Evolutionary conservation across 2,113 vertebrate genomes (phyloP).

Genomic region (Dermatemys mawii): DNA sequence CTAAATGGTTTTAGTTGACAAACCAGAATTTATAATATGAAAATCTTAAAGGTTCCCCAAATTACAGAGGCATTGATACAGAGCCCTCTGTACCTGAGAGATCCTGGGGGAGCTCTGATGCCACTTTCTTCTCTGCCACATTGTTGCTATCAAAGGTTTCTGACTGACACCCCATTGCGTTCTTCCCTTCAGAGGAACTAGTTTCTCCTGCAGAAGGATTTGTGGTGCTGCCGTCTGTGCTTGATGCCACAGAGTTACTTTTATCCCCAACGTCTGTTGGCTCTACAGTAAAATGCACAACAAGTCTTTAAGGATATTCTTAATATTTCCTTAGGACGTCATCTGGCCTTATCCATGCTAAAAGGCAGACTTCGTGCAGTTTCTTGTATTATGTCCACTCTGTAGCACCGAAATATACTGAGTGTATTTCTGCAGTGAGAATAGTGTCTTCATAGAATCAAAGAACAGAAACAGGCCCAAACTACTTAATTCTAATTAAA

Average conservation of each 20-base stretch:
- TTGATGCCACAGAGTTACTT: constrained; percentile 80
- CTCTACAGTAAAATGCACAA: constrained; percentile 84
- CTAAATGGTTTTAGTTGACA: constrained; percentile 68
- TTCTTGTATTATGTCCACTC: background rate
- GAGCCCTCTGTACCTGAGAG: constrained; percentile 88
- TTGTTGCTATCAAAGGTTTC: constrained; percentile 80
- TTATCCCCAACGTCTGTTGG: constrained; percentile 84
- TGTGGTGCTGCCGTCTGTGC: constrained; percentile 81
- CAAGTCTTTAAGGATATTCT: constrained; percentile 81
- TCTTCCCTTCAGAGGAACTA: constrained; percentile 85
- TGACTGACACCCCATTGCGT: constrained; percentile 76
- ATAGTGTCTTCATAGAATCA: background rate
- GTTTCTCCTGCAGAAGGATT: constrained; percentile 81
- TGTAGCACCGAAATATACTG: background rate
- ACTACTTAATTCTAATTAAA: background rate
- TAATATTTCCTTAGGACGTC: constrained; percentile 53
- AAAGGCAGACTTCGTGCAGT: constrained; percentile 56
- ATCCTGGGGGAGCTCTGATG: constrained; percentile 79
- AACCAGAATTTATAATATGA: constrained; percentile 56
- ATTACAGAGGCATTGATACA: constrained; percentile 79
- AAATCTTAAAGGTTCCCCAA: constrained; percentile 71
- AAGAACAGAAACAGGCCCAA: background rate
- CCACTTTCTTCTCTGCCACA: constrained; percentile 82
- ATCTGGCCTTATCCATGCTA: constrained; percentile 43
- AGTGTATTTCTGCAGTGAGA: background rate